A percentile compares a stretch with the other conserved stretches of the same genome.
These are phyloP conservation scores for Python bivittatus DNA, from an alignment of 2,113 vertebrate genomes.

Conservation along the genomic window DNA sequence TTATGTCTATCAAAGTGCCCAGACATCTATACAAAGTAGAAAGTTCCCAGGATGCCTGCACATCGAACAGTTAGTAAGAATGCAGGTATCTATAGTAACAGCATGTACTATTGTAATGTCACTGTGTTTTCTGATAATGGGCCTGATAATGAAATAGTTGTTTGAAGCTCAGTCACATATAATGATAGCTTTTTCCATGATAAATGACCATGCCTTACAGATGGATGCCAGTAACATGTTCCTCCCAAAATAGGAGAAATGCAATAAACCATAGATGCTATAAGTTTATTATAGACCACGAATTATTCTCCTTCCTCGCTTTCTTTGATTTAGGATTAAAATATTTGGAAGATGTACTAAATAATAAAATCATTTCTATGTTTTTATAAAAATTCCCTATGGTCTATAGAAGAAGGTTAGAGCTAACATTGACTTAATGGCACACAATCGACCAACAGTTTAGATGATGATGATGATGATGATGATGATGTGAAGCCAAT, in stretches of 20 bases:
- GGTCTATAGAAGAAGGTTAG: not conserved
- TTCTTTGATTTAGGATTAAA: conserved; percentile 12
- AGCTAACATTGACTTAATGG: not conserved
- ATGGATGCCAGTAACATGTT: not conserved
- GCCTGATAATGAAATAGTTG: conserved; percentile 66
- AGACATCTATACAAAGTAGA: conserved; percentile 20
- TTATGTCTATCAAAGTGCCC: conserved; percentile 21
- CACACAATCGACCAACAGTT: not conserved
- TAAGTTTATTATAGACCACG: not conserved
- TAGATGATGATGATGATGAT: not conserved
- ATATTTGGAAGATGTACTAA: not conserved
- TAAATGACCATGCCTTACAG: conserved; percentile 28
- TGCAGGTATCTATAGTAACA: conserved; percentile 65
- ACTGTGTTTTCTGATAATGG: conserved; percentile 49
- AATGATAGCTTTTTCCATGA: conserved; percentile 62
- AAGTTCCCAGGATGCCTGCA: not conserved
- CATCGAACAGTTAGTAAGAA: conserved; percentile 3
- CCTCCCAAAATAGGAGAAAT: not conserved
- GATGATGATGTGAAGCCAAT: not conserved
- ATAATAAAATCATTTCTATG: not conserved
- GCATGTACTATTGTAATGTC: conserved; percentile 20
- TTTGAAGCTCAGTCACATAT: conserved; percentile 65
- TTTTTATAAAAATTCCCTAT: not conserved
- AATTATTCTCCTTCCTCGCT: not conserved
- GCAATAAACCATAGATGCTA: not conserved